Evolutionary conservation across 2,113 vertebrate species (phyloP).

Genomic region (Heloderma charlesbogerti): DNA sequence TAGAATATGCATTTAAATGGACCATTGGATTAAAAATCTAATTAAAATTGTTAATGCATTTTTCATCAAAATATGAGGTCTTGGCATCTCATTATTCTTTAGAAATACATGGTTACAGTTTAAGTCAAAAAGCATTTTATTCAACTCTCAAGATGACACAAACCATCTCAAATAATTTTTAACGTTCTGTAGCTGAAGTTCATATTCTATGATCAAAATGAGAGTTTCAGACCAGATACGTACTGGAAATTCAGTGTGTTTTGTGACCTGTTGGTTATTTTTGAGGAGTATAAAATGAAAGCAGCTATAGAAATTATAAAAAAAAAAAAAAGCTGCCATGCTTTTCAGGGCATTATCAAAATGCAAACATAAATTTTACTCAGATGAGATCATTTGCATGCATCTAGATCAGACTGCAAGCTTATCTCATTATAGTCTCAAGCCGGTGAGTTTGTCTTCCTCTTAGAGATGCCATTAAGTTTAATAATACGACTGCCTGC

Average conservation of each 20-base stretch:
- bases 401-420: slow-evolving; percentile 52
- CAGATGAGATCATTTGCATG: slow-evolving; percentile 74
- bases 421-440: slow-evolving; percentile 71
- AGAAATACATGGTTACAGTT: slow-evolving; percentile 33
- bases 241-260: neutral
- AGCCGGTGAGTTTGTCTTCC: slow-evolving; percentile 52
- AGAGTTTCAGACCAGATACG: slow-evolving; percentile 31
- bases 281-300: slow-evolving; percentile 49
- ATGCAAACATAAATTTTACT: slow-evolving; percentile 68
- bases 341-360: slow-evolving; percentile 61
- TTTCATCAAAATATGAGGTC: slow-evolving; percentile 6
- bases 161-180: slow-evolving; percentile 3
- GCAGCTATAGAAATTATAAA: neutral
- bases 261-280: slow-evolving; percentile 6
- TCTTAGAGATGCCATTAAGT: slow-evolving; percentile 62
- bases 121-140: slow-evolving; percentile 33
- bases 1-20: slow-evolving; percentile 27
- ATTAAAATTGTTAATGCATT: neutral
- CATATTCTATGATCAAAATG: slow-evolving; percentile 3
- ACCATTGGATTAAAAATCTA: slow-evolving; percentile 28
- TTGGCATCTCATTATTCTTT: slow-evolving; percentile 30
- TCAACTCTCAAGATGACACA: slow-evolving; percentile 5
- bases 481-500: slow-evolving; percentile 67
- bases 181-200: neutral
- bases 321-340: slow-evolving; percentile 1